Percentiles rank a stretch among this genome's conserved stretches.
Evolutionary conservation across 2,113 vertebrate genomes (phyloP).

Genomic region (Serinus canaria): DNA sequence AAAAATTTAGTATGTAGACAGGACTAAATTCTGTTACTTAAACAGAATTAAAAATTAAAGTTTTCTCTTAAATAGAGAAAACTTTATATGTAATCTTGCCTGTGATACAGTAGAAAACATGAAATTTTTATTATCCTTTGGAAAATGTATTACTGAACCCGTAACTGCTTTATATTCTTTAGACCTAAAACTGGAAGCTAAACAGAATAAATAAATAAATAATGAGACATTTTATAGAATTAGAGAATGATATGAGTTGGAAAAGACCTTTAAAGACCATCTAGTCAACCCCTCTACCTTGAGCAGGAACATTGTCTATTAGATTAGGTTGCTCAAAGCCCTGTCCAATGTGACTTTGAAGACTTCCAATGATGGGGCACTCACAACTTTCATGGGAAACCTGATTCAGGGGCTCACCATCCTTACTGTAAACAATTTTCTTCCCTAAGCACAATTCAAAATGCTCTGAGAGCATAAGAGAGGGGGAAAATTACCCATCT

Average conservation of each 20-base stretch:
- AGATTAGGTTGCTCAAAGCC: not conserved
- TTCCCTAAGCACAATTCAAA: not conserved
- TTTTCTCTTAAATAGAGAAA: not conserved
- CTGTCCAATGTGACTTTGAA: not conserved
- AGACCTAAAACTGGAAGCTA: not conserved
- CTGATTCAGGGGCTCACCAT: not conserved
- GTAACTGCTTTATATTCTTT: not conserved
- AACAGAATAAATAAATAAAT: not conserved
- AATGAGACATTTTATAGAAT: not conserved
- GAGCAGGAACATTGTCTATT: fast-evolving
- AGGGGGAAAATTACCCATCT: not conserved
- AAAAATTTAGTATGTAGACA: not conserved
- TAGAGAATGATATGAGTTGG: not conserved
- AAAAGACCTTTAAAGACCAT: not conserved
- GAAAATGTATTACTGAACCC: not conserved
- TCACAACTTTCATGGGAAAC: not conserved
- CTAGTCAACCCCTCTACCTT: not conserved
- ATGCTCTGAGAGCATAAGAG: not conserved
- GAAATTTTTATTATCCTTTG: not conserved
- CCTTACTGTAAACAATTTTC: not conserved
- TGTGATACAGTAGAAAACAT: not conserved
- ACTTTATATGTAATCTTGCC: not conserved
- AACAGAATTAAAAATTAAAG: too few species aligned
- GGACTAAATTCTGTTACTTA: not conserved
- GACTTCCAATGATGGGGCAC: not conserved